Evolutionary conservation across 2,888 invertebrate genomes (phyloP), one percentile per base, ranked within the genome.

Genomic region (Melikaiella ostensackeni): DNA sequence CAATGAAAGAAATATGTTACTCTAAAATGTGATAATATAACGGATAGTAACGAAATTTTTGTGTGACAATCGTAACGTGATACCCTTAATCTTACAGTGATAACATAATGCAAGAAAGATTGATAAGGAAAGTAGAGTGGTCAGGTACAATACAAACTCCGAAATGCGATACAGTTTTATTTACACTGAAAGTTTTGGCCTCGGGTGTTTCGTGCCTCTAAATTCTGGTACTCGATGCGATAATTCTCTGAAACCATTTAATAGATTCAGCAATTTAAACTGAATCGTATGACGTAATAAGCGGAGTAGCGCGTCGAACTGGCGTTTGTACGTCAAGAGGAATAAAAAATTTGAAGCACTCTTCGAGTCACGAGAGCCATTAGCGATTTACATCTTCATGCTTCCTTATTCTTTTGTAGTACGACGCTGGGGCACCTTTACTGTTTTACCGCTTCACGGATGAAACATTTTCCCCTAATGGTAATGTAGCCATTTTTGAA

Each of bases 251-350:
- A 66, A 46, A 50, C 19, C 30, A 70, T 46, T 70, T 70, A 30
- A 46, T 50, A 50, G 70, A 50, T 70, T 46, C 50, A 70, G 30
- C 70, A 50, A 50, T 50, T 70, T 50, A 70, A 46, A 70, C 50
- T 70, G 27, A 70, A 70, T 70, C 46, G 19, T 50, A 50, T 70
- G 50, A 70, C 30, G 70, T 70, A 70, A 70, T 50, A 70, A 70
- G 50, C n/a, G n/a, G 66, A 66, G 66, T 16, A 46, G 66, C 30
- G 61, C 61, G 30, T 61, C 8, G 30, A 70, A 50, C 42, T 42
- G 9, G 42, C 27, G 46, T 46, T 42, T 66, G 16, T 27, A 50
- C 30, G 27, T 6, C 30, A 9, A 27, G 33, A 42, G 50, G 30
- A 38, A 24, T 64, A 64, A 70, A 50, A 50, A 46, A 46, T 46